Conservation (phyloP, 2,888 invertebrate genomes). For the Drosophila incognita region DNA sequence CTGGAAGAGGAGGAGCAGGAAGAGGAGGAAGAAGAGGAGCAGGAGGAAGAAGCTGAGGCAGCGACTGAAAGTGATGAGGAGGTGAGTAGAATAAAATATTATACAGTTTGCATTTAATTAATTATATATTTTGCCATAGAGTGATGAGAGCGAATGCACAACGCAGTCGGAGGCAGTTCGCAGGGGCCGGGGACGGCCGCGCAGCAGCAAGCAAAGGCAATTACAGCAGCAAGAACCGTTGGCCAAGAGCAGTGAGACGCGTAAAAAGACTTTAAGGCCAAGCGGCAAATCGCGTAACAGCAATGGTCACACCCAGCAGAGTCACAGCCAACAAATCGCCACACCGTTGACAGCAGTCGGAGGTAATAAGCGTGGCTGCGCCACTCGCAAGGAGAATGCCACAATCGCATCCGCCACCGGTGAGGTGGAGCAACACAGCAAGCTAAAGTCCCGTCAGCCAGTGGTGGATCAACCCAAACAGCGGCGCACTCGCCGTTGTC, state of each 20-base stretch:
- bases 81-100: constrained; percentile 3
- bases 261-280: constrained; percentile 19
- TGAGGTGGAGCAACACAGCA: constrained; percentile 68
- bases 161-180: constrained; percentile 22
- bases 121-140: constrained; percentile 1
- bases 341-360: constrained; percentile 60
- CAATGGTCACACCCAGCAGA: constrained; percentile 19
- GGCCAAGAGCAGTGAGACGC: constrained; percentile 23
- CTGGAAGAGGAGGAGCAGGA: constrained; percentile 36
- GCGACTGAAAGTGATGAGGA: constrained; percentile 30
- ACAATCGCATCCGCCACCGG: constrained; percentile 76
- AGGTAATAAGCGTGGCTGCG: constrained; percentile 74
- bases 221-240: constrained; percentile 24
- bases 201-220: constrained; percentile 38
- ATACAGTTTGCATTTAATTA: too few species aligned
- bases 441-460: constrained; percentile 47
- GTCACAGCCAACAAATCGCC: constrained; percentile 21
- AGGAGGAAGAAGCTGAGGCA: constrained; percentile 56
- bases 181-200: constrained; percentile 25
- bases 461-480: constrained; percentile 56
- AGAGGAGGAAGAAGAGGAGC: constrained; percentile 32
- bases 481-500: constrained; percentile 81
- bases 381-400: constrained; percentile 65
- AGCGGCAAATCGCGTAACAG: constrained; percentile 13
- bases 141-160: constrained; percentile 42